A percentile compares a stretch with the other conserved stretches of the same genome.
These are phyloP conservation scores for Melanostoma scalare DNA, from an alignment of 2,888 invertebrate genomes.

Conservation along the genomic window DNA sequence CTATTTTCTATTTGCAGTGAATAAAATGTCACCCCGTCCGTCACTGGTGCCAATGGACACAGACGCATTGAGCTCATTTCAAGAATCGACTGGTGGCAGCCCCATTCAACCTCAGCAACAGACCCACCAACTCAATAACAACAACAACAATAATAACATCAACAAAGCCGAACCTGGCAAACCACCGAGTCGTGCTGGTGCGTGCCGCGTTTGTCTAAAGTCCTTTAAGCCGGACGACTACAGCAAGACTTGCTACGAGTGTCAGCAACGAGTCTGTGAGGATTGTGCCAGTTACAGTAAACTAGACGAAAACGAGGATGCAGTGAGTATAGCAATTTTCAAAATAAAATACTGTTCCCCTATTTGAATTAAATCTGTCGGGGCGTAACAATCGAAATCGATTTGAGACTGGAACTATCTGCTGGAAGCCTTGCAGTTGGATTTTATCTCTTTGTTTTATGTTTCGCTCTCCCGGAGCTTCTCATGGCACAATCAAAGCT, in stretches of 20 bases:
- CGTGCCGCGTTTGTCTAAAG: constrained; percentile 92
- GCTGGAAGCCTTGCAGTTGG: constrained; percentile 1
- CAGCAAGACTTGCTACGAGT: constrained; percentile 93
- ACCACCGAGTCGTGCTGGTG: constrained; percentile 89
- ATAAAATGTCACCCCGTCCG: constrained; percentile 88
- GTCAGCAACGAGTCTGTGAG: constrained; percentile 95
- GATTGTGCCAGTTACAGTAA: constrained; percentile 96
- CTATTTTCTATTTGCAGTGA: constrained; percentile 83
- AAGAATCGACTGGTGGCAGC: constrained; percentile 75
- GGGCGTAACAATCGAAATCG: constrained; percentile 7
- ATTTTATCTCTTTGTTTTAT: constrained; percentile 13
- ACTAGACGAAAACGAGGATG: constrained; percentile 91
- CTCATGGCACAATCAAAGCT: background rate
- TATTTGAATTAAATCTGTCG: constrained; percentile 6
- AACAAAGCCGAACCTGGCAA: constrained; percentile 85
- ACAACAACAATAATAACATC: constrained; percentile 79
- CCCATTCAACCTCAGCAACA: constrained; percentile 76
- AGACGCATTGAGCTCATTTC: constrained; percentile 76
- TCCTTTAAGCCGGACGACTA: constrained; percentile 94
- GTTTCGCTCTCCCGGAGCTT: background rate
- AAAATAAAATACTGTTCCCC: background rate
- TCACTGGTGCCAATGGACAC: constrained; percentile 83
- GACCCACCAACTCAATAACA: constrained; percentile 81
- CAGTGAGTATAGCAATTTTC: constrained; percentile 83
- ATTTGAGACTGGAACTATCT: background rate